These are phyloP conservation scores for Nephrotoma appendiculata DNA, from an alignment of 2,888 invertebrate genomes.

Conservation along the genomic window DNA sequence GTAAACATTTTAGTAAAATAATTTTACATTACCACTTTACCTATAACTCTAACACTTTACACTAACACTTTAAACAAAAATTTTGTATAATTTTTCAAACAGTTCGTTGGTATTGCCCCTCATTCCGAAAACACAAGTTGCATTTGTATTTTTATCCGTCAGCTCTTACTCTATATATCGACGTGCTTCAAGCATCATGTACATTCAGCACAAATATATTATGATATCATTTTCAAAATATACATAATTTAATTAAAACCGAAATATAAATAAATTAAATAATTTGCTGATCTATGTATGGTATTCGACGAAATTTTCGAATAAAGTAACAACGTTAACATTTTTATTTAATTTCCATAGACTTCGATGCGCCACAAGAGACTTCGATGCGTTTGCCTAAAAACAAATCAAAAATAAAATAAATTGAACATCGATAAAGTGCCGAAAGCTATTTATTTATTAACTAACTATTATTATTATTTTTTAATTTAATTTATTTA, in stretches of 20 bases:
- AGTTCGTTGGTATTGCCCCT: too few relatives aligned
- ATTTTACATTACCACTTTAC: too few relatives aligned
- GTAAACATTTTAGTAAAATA: too few relatives aligned
- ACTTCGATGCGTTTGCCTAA: background rate
- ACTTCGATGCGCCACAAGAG: background rate
- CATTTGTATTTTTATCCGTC: background rate
- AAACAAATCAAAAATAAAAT: background rate
- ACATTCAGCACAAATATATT: background rate
- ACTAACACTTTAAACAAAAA: too few relatives aligned
- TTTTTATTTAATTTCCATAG: background rate
- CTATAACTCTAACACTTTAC: too few relatives aligned
- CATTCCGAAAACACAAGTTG: too few relatives aligned
- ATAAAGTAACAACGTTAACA: background rate
- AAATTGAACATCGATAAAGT: background rate
- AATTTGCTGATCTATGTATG: background rate
- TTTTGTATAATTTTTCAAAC: too few relatives aligned
- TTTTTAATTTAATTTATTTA: background rate
- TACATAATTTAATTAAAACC: background rate
- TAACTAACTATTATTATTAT: background rate
- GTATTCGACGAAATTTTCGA: background rate
- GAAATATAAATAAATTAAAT: background rate
- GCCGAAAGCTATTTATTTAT: background rate
- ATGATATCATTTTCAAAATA: background rate
- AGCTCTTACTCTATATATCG: background rate
- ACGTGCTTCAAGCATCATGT: background rate